Conservation (phyloP, 2,888 invertebrate genomes). For the Epiblema foenella region DNA sequence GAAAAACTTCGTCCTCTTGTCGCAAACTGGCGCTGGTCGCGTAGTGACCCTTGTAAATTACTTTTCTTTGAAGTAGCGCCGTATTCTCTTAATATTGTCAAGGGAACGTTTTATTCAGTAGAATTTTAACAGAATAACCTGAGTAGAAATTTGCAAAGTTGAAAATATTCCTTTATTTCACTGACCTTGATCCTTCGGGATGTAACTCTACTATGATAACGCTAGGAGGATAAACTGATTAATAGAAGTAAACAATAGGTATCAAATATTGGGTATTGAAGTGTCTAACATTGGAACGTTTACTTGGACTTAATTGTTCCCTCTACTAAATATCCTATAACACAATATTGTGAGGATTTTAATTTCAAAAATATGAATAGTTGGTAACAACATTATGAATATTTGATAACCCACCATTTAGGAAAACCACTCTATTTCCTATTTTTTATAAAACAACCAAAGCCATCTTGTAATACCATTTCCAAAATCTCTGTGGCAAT, state of each 20-base stretch:
- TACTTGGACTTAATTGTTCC: too few relatives aligned
- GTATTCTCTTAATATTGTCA: too few relatives aligned
- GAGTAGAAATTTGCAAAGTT: not conserved
- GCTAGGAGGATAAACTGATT: too few relatives aligned
- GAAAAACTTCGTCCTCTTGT: too few relatives aligned
- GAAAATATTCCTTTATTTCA: not conserved
- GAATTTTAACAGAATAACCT: not conserved
- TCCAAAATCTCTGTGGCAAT: slow-evolving; percentile 10
- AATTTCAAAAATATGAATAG: not conserved
- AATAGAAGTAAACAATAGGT: too few relatives aligned
- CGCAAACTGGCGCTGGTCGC: too few relatives aligned
- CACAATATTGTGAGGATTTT: not conserved
- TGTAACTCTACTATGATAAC: too few relatives aligned
- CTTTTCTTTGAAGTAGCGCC: too few relatives aligned
- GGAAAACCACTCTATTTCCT: not conserved
- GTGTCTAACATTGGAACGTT: too few relatives aligned
- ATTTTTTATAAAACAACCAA: not conserved
- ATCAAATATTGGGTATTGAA: too few relatives aligned
- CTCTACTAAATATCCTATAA: not conserved
- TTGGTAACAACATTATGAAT: not conserved
- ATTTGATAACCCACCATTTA: not conserved
- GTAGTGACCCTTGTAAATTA: too few relatives aligned
- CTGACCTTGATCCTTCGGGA: too few relatives aligned
- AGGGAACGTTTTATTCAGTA: not conserved
- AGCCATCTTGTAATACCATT: not conserved